These are phyloP conservation scores for Ctenosaura bakeri DNA, from an alignment of 2,797 vertebrate species.

Conservation along the genomic window DNA sequence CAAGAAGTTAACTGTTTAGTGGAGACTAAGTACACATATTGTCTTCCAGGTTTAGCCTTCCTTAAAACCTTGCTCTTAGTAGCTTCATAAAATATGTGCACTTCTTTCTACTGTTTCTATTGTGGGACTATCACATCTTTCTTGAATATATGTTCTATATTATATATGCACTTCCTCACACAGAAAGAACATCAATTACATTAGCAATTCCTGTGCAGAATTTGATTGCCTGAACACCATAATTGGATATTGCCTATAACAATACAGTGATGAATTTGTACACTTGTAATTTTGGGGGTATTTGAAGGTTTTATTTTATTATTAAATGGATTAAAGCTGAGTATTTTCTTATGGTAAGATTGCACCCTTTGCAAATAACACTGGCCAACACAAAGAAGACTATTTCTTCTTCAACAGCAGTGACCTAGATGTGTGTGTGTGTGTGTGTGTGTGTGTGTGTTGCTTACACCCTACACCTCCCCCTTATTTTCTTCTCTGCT, in stretches of 20 bases:
- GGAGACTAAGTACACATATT: background rate
- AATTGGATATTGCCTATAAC: background rate
- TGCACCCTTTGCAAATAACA: background rate
- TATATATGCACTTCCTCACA: background rate
- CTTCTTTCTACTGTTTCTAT: background rate
- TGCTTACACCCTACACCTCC: too few species aligned
- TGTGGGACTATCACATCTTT: background rate
- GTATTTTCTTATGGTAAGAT: background rate
- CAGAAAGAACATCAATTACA: background rate
- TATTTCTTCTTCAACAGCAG: background rate
- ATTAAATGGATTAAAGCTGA: background rate
- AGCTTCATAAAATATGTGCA: background rate
- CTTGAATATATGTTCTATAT: background rate
- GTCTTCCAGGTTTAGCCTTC: background rate
- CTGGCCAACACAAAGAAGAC: background rate
- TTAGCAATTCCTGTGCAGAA: background rate
- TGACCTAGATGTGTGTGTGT: background rate
- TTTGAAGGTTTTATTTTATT: background rate
- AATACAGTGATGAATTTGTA: background rate
- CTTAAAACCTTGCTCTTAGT: background rate
- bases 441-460: too few species aligned
- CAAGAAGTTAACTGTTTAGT: background rate
- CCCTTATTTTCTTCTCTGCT: background rate
- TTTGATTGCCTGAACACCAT: background rate
- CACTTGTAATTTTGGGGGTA: background rate